These are phyloP conservation scores for Protobothrops mucrosquamatus DNA, from an alignment of 2,113 vertebrate species.

Conservation along the genomic window DNA sequence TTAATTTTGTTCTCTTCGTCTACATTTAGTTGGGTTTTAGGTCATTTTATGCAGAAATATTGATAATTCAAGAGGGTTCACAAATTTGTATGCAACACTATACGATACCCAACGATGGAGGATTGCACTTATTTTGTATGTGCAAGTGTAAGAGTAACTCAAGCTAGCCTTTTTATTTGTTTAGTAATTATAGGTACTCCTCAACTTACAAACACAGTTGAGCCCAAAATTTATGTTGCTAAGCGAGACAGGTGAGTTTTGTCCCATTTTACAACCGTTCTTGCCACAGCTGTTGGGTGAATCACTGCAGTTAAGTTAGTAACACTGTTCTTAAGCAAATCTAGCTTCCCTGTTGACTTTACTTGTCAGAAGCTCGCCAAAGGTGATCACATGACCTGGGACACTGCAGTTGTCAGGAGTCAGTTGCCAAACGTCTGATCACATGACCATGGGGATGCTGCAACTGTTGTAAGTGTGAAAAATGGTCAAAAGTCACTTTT, in stretches of 20 bases:
- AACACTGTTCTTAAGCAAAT: neutral
- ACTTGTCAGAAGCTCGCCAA: neutral
- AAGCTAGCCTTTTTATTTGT: neutral
- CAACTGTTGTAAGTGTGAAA: neutral
- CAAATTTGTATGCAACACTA: neutral
- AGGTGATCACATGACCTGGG: neutral
- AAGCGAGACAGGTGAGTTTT: neutral
- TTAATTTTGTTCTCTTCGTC: neutral
- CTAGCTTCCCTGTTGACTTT: neutral
- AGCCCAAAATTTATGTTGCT: neutral
- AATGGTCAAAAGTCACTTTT: neutral
- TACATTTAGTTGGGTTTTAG: neutral
- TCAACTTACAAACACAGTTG: neutral
- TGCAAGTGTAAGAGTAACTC: neutral
- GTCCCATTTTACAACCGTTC: neutral
- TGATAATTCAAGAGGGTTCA: neutral
- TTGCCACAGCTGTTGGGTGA: neutral
- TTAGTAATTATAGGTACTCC: neutral
- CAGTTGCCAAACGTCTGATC: neutral
- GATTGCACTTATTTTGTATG: neutral
- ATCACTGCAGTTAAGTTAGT: neutral
- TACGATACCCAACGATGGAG: neutral
- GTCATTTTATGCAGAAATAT: neutral
- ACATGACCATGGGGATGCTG: neutral
- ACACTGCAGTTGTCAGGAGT: neutral